Percentiles rank a stretch among this genome's conserved stretches.
phyloP scores from a whole-genome alignment of 2,113 vertebrate species.

The Pterocles orientalis region DNA sequence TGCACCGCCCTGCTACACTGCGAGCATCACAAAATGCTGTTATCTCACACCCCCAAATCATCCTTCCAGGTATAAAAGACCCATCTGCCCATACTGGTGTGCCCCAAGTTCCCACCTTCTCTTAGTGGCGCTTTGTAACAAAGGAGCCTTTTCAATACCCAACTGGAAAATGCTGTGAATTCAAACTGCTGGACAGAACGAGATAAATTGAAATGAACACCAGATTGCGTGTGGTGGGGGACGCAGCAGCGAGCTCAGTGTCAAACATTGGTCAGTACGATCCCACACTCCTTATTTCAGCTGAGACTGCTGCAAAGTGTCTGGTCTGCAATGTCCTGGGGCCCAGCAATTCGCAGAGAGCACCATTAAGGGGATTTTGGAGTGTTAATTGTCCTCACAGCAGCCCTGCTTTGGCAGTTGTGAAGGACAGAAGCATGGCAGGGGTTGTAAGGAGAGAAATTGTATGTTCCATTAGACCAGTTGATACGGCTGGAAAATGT shows the following conservation, averaged over 20 bases:
- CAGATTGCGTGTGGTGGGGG: background rate
- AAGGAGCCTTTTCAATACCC: background rate
- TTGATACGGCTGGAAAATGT: background rate
- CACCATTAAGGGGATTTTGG: background rate
- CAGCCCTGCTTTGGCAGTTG: background rate
- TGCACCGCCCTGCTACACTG: accelerated
- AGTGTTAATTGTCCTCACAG: background rate
- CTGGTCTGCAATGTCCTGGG: background rate
- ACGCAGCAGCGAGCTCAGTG: background rate
- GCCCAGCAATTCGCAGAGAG: background rate
- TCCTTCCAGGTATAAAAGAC: background rate
- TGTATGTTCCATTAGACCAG: background rate
- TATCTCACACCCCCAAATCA: background rate
- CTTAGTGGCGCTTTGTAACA: background rate
- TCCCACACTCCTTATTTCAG: background rate
- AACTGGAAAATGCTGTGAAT: background rate
- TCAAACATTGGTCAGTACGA: background rate
- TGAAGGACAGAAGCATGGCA: background rate
- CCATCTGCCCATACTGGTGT: background rate
- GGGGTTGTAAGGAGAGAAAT: background rate
- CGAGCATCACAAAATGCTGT: background rate
- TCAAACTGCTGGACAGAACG: background rate
- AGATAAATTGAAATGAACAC: background rate
- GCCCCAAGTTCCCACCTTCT: background rate
- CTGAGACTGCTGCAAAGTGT: background rate